A percentile compares a stretch with the other conserved stretches of the same genome.
Conservation (phyloP, 2,888 invertebrate genomes). For the Stenchaetothrips biformis region DNA sequence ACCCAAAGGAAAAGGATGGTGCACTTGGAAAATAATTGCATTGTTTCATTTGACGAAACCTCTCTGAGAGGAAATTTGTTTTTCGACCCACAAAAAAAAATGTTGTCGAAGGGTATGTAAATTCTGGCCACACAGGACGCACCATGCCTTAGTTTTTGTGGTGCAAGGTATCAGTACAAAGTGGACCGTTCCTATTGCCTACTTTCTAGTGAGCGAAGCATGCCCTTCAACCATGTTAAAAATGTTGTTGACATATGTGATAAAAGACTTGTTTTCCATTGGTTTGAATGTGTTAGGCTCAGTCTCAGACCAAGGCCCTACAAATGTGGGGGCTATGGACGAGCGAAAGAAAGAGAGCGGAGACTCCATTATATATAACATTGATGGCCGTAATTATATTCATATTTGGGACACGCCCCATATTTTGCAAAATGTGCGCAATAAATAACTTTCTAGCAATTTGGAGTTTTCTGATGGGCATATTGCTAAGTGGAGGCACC, state of each 20-base stretch:
- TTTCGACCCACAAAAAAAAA: background rate
- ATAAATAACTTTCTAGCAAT: background rate
- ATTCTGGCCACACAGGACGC: background rate
- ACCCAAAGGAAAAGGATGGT: background rate
- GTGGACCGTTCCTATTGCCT: background rate
- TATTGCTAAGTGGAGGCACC: background rate
- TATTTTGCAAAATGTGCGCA: background rate
- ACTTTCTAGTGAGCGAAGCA: background rate
- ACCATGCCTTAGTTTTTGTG: background rate
- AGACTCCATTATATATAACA: background rate
- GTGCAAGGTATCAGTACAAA: background rate
- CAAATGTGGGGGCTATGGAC: background rate
- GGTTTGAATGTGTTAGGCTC: background rate
- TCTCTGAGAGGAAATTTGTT: background rate
- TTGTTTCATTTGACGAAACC: background rate
- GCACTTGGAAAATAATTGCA: background rate
- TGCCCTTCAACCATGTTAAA: background rate
- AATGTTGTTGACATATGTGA: background rate
- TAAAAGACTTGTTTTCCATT: background rate
- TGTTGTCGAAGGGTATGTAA: background rate
- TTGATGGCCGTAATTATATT: background rate
- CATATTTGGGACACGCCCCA: background rate
- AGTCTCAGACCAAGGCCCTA: background rate
- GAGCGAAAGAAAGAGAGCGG: background rate
- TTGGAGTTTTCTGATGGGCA: background rate